Percentiles rank a stretch among this genome's conserved stretches.
These are phyloP conservation scores for Catocala sponsa DNA, from an alignment of 2,888 invertebrate genomes.

Conservation along the genomic window DNA sequence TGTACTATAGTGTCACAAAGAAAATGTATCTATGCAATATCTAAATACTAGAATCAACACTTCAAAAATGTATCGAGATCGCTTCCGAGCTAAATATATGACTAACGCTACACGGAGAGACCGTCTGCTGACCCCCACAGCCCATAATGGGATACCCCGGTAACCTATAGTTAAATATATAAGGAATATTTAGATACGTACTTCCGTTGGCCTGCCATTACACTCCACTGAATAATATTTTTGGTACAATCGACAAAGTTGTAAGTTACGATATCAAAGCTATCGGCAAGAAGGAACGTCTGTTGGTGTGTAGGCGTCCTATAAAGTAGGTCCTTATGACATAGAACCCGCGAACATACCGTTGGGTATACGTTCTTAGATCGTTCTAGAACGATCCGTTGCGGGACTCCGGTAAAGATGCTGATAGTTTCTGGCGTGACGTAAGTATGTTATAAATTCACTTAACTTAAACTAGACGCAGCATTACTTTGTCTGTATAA, in stretches of 20 bases:
- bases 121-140: background rate
- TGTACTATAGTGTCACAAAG: background rate
- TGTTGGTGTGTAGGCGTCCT: too few relatives aligned
- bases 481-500: slow-evolving; percentile 59
- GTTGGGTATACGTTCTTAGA: too few relatives aligned
- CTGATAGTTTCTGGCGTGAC: slow-evolving; percentile 25
- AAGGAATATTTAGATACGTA: slow-evolving; percentile 31
- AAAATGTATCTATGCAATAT: background rate
- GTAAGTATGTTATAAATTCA: slow-evolving; percentile 1
- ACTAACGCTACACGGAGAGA: background rate
- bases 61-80: slow-evolving; percentile 1
- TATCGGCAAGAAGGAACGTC: slow-evolving; percentile 27
- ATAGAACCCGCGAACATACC: too few relatives aligned
- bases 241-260: slow-evolving; percentile 38
- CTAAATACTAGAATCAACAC: slow-evolving; percentile 1
- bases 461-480: slow-evolving; percentile 56
- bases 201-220: slow-evolving; percentile 27
- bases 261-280: slow-evolving; percentile 5
- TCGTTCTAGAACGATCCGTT: too few relatives aligned
- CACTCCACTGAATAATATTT: slow-evolving; percentile 27
- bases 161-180: slow-evolving; percentile 3
- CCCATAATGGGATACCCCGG: background rate
- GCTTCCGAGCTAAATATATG: background rate
- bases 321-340: too few relatives aligned
- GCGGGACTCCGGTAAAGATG: background rate